These are phyloP conservation scores for Eupithecia inturbata DNA, from an alignment of 2,888 invertebrate genomes.

Conservation along the genomic window DNA sequence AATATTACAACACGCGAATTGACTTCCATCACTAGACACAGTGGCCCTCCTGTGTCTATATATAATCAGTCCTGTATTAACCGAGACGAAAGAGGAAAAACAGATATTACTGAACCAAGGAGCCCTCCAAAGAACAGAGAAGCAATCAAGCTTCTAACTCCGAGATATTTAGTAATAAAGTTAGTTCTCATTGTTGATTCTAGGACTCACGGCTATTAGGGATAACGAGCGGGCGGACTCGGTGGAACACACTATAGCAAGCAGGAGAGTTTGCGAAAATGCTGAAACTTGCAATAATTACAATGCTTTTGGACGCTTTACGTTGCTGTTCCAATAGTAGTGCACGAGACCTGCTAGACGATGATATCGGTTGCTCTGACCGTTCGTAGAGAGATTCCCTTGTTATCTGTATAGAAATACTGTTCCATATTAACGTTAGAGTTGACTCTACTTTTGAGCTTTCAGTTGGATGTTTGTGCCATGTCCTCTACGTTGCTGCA, in stretches of 20 bases:
- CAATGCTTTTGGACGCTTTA: neutral
- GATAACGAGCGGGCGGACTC: conserved; percentile 19
- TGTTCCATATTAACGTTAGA: neutral
- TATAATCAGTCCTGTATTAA: neutral
- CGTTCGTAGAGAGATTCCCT: neutral
- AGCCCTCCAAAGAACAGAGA: conserved; percentile 5
- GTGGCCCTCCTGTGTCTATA: neutral
- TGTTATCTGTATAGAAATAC: neutral
- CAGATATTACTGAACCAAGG: conserved; percentile 7
- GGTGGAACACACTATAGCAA: neutral
- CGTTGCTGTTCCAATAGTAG: too few species aligned
- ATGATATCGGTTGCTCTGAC: neutral
- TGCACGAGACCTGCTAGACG: neutral
- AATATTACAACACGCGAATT: neutral
- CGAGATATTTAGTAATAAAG: conserved; percentile 16
- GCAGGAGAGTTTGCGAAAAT: neutral
- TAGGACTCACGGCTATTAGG: conserved; percentile 17
- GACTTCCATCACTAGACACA: neutral
- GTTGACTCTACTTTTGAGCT: too few species aligned
- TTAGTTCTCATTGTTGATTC: conserved; percentile 22
- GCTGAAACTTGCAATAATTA: neutral
- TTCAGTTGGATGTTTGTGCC: neutral
- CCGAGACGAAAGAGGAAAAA: conserved; percentile 3
- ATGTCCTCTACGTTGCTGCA: neutral
- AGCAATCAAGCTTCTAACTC: conserved; percentile 21